Percentiles rank a stretch among this genome's conserved stretches.
Evolutionary conservation across 2,888 invertebrate genomes (phyloP).

Genomic region (Drosophila niveifrons): DNA sequence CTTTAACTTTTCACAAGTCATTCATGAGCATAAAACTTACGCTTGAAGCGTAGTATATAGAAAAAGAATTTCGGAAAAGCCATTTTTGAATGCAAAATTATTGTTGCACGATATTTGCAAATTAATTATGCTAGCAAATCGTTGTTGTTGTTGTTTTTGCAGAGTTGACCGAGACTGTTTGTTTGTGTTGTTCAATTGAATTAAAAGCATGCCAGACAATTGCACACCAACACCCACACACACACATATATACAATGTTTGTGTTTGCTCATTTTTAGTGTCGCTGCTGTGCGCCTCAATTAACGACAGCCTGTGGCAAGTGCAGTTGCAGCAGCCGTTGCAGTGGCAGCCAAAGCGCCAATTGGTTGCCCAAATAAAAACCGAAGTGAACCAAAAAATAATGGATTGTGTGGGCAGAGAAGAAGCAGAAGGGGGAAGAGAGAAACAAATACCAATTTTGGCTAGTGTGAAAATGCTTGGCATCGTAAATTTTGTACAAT

Average conservation of each 20-base stretch:
- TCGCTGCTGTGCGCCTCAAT: conserved; percentile 73
- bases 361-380: conserved; percentile 19
- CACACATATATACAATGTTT: conserved; percentile 39
- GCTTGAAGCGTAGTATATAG: conserved; percentile 2
- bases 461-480: conserved; percentile 66
- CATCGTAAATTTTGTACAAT: conserved; percentile 78
- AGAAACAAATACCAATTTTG: conserved; percentile 39
- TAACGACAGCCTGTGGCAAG: conserved; percentile 63
- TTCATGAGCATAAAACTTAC: background rate
- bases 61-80: conserved; percentile 17
- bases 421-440: background rate
- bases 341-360: conserved; percentile 41
- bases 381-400: background rate
- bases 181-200: conserved; percentile 66
- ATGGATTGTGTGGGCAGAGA: background rate
- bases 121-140: conserved; percentile 54
- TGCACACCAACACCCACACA: conserved; percentile 35
- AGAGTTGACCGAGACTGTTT: conserved; percentile 2
- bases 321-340: conserved; percentile 34
- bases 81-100: conserved; percentile 45
- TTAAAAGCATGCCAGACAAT: conserved; percentile 70
- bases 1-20: background rate
- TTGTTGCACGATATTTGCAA: conserved; percentile 54
- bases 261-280: conserved; percentile 31
- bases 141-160: conserved; percentile 16